Conservation (phyloP, 1,140 invertebrate species). For the Camponotus floridanus region DNA sequence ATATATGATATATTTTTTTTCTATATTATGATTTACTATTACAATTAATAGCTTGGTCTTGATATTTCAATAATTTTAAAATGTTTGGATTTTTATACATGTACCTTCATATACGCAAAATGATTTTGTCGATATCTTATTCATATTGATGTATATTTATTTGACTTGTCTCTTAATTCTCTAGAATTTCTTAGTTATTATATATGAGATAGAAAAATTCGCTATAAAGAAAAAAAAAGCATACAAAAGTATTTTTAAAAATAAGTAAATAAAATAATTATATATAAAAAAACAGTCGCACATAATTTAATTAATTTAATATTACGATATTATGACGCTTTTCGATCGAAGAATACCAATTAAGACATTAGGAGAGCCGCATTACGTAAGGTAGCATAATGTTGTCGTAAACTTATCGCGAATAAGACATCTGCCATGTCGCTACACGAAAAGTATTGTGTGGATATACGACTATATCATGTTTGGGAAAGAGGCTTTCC, state of each 20-base stretch:
- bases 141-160: too few species aligned
- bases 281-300: not conserved
- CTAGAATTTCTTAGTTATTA: too few species aligned
- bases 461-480: conserved; percentile 36
- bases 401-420: conserved; percentile 54
- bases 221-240: too few species aligned
- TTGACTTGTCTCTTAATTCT: too few species aligned
- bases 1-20: not conserved
- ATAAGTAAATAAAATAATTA: conserved; percentile 27
- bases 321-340: conserved; percentile 13
- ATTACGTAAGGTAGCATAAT: conserved; percentile 59
- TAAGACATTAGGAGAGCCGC: conserved; percentile 53
- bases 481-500: conserved; percentile 70
- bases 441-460: conserved; percentile 66
- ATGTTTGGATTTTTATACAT: not conserved
- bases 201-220: too few species aligned
- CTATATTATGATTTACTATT: not conserved
- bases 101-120: too few species aligned
- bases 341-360: conserved; percentile 36
- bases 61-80: too few species aligned
- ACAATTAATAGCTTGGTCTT: too few species aligned
- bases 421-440: conserved; percentile 61
- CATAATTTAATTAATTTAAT: conserved; percentile 40
- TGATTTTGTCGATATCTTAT: too few species aligned
- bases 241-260: not conserved